These are phyloP conservation scores for Syngnathus scovelli DNA, from an alignment of 2,113 vertebrate species.

Conservation along the genomic window DNA sequence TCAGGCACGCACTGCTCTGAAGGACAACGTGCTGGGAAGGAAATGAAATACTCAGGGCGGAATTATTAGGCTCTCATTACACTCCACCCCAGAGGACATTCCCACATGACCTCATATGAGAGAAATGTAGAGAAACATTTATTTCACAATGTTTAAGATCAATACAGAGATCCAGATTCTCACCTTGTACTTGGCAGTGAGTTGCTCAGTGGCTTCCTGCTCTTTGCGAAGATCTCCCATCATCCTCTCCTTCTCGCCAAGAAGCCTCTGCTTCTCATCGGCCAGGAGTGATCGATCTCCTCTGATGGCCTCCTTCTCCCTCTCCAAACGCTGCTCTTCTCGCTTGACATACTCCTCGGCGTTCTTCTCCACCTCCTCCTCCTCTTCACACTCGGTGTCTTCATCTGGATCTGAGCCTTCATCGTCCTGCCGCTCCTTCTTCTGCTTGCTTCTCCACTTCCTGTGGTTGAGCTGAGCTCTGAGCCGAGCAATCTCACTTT, in stretches of 20 bases:
- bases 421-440: conserved; percentile 77
- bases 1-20: conserved; percentile 5
- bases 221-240: conserved; percentile 88
- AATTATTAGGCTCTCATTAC: too few species aligned
- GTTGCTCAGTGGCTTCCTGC: conserved; percentile 87
- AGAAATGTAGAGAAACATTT: neutral
- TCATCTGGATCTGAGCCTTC: conserved; percentile 53
- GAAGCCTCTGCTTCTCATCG: conserved; percentile 89
- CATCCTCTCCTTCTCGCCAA: conserved; percentile 97
- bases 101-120: conserved; percentile 6
- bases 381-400: conserved; percentile 66
- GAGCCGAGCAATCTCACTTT: conserved; percentile 87
- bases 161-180: neutral
- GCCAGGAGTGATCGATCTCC: conserved; percentile 87
- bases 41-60: neutral
- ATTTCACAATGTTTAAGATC: too few species aligned
- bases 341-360: conserved; percentile 85
- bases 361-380: conserved; percentile 69
- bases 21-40: conserved; percentile 11
- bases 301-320: conserved; percentile 89
- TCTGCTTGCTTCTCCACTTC: conserved; percentile 75
- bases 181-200: conserved; percentile 96
- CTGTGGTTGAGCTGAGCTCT: conserved; percentile 89
- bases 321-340: conserved; percentile 86
- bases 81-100: conserved; percentile 13